A percentile compares a stretch with the other conserved stretches of the same genome.
Evolutionary conservation across 1,140 invertebrate species (phyloP).

Genomic region (Drosophila baimaii): DNA sequence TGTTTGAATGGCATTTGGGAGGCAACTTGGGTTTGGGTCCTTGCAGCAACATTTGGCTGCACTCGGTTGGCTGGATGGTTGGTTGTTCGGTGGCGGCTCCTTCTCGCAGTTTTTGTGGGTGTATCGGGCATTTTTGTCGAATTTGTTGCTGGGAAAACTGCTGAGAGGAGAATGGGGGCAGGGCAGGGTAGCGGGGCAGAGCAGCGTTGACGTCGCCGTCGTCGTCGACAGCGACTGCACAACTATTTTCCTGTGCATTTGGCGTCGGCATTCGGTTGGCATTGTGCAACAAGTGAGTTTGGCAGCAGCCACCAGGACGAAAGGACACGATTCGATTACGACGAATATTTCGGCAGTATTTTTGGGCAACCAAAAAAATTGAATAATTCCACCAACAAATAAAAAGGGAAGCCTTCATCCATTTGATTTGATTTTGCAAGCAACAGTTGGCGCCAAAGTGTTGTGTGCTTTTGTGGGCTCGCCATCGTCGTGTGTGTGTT

Average conservation of each 20-base stretch:
- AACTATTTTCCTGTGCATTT: conserved; percentile 71
- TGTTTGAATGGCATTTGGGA: conserved; percentile 66
- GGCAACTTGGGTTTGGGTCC: conserved; percentile 52
- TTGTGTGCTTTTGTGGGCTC: conserved; percentile 67
- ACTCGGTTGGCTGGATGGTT: conserved; percentile 78
- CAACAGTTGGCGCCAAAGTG: conserved; percentile 82
- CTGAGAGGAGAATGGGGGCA: conserved; percentile 8
- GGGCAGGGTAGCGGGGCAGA: no score
- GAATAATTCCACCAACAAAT: neutral
- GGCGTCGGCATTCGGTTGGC: conserved; percentile 67
- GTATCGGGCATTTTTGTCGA: conserved; percentile 82
- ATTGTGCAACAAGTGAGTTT: conserved; percentile 84
- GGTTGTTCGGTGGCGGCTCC: conserved; percentile 45
- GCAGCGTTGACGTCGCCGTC: conserved; percentile 36
- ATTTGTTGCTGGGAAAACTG: conserved; percentile 69
- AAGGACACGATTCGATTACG: conserved; percentile 64
- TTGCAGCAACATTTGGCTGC: conserved; percentile 81
- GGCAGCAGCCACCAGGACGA: conserved; percentile 84
- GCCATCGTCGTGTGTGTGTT: conserved; percentile 6
- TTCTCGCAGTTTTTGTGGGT: conserved; percentile 77
- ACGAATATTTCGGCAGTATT: conserved; percentile 65
- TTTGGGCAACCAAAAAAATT: conserved; percentile 24
- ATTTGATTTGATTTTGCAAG: conserved; percentile 63
- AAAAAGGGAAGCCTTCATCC: neutral
- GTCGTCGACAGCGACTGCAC: conserved; percentile 53